A percentile compares a stretch with the other conserved stretches of the same genome.
phyloP scores from a whole-genome alignment of 2,797 vertebrate species.

The Tadarida brasiliensis region DNA sequence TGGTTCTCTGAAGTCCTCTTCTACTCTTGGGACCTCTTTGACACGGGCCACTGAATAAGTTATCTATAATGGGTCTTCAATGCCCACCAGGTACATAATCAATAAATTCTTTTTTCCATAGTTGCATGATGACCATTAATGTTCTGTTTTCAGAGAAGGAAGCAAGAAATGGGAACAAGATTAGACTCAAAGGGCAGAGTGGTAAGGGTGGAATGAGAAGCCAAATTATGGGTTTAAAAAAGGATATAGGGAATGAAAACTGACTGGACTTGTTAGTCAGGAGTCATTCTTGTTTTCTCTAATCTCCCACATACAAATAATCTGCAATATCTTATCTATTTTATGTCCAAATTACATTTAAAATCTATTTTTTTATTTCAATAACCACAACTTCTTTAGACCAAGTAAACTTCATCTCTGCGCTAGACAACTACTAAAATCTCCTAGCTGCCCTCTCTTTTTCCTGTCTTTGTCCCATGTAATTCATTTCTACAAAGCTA shows the following conservation, averaged over 20 bases:
- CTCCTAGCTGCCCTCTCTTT: slow-evolving; percentile 15
- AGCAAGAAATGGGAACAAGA: neutral
- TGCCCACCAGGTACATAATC: neutral
- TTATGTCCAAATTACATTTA: neutral
- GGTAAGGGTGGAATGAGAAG: neutral
- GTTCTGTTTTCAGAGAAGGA: slow-evolving; percentile 58
- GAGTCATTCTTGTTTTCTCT: neutral
- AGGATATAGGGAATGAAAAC: slow-evolving; percentile 26
- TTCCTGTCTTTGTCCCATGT: neutral
- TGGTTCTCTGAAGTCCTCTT: neutral
- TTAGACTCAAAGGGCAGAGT: neutral
- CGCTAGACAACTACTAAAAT: neutral
- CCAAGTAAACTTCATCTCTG: slow-evolving; percentile 26
- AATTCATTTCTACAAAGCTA: slow-evolving; percentile 53
- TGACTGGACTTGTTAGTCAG: neutral
- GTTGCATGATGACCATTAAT: neutral
- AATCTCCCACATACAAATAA: neutral
- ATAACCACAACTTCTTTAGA: neutral
- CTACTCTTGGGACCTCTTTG: neutral
- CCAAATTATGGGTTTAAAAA: slow-evolving; percentile 27
- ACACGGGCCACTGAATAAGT: neutral
- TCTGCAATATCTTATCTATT: slow-evolving; percentile 1
- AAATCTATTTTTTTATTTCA: neutral
- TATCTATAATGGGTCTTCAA: neutral
- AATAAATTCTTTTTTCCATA: slow-evolving; percentile 19